Evolutionary conservation across 2,113 vertebrate genomes (phyloP), one percentile per base, ranked within the genome.

Genomic region (Cynocephalus volans): DNA sequence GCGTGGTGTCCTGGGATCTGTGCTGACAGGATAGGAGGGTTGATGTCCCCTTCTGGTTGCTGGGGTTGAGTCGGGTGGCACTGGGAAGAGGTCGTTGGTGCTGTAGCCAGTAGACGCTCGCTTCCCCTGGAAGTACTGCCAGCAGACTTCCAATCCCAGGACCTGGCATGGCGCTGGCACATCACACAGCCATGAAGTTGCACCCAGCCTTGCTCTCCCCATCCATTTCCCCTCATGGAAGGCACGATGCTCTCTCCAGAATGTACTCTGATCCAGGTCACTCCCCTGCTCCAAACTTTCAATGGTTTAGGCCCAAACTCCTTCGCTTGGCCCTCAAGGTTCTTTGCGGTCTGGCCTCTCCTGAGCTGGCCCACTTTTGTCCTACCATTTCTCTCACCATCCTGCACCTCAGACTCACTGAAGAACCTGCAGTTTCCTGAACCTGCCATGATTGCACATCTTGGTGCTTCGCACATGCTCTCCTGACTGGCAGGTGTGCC

Each of bases 131-230:
- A 58, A 62, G 56, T 19, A 1, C 41, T 41, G 5, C 76, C 75
- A 69, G 67, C 45, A 4, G 26, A 45, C 67, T 72, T 83, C 62
- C 19, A 5, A 15, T 24, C 82, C 45, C 62, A 81, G 48, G 65
- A 1, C 81, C 75, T 17, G 41, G 24, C 56, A 10, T 4, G 13
- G 56, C 7, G 18, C 50, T 84, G 80, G 41, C 56, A 36, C 26
- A 28, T n/a, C 45, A 54, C 36, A 65, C 0, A 0, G 31, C 93
- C 58, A 7, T 2, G 3, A 36, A 13, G 21, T 75, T 2, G 0
- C 12, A 2, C 67, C 67, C 65, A 84, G 64, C 28, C 60, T 21
- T 18, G 18, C 41, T 83, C 21, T 54, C 26, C 26, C 41, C 23
- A 6, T n/a, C 24, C 4, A 11, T 41, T 70, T 31, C 5, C 69